Evolutionary conservation across 2,888 invertebrate species (phyloP).

Genomic region (Ennomos fuscantarius): DNA sequence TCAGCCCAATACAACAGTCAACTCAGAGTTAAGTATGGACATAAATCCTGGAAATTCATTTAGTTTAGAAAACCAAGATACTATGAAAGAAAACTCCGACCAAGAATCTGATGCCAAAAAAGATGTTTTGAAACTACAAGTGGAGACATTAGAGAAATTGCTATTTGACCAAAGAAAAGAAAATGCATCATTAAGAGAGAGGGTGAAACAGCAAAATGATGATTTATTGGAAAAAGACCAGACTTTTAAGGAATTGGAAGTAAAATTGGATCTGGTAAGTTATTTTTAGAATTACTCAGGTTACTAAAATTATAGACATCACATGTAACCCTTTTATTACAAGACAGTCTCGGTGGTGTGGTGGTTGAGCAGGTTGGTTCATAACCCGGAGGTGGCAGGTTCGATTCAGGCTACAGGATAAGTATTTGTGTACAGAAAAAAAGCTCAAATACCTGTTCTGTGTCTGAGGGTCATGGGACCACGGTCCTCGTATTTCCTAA

Average conservation of each 20-base stretch:
- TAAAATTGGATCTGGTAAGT: conserved; percentile 80
- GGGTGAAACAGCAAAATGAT: conserved; percentile 68
- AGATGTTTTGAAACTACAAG: conserved; percentile 63
- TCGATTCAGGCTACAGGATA: no score
- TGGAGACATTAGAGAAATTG: conserved; percentile 69
- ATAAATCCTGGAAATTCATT: conserved; percentile 2
- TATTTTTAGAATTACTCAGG: not conserved
- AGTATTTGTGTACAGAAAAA: no score
- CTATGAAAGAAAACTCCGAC: not conserved
- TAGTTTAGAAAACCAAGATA: conserved; percentile 11
- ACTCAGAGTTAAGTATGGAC: not conserved
- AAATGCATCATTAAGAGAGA: conserved; percentile 60
- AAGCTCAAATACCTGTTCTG: no score
- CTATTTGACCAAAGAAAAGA: conserved; percentile 72
- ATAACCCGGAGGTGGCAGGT: no score
- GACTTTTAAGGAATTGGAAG: conserved; percentile 75
- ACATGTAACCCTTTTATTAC: no score
- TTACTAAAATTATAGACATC: no score
- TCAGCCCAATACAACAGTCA: not conserved
- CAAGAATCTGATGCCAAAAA: conserved; percentile 28
- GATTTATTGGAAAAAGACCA: conserved; percentile 70
- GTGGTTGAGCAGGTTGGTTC: no score
- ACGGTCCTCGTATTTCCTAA: no score
- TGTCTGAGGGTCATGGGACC: no score
- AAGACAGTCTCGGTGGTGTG: no score